Evolutionary conservation across 2,888 invertebrate genomes (phyloP), one percentile per base, ranked within the genome.

Genomic region (Oligia latruncula): DNA sequence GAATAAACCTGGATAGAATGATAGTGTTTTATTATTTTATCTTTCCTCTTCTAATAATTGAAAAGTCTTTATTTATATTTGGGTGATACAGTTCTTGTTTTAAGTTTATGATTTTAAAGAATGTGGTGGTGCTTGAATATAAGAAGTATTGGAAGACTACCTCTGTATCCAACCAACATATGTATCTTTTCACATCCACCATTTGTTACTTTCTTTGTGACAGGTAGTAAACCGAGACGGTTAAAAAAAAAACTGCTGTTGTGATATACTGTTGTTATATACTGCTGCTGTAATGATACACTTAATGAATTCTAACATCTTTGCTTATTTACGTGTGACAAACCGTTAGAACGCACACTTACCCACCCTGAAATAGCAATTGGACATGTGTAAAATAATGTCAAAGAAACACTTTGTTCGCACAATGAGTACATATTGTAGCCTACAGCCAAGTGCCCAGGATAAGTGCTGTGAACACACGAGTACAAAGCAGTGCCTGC

Each of bases 11-110:
- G 35, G 15, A 20, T 8, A 20, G 3, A 5, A 13, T 23, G 0
- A 49, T 29, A 13, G 6, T 71, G 43, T 81, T 74, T 85, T 52
- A 67, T 85, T 52, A 67, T 71, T 83, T 77, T 11, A 13, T 52
- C 15, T 11, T 40, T 80, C 43, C 11, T 15, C 40, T 62, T 40
- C 9, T 20, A 13, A 46, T 13, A 40, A 64, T 35, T 64, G 9
- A 64, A 20, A 35, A 35, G 20, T 9, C 4, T 40, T 20, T 20
- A 40, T 65, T 40, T 64, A 40, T 35, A 40, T 40, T 20, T 65
- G 62, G 62, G 6, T 15, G 15, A 29, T 15, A 29, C 29, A 29
- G 29, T 62, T 62, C 62, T 62, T 29, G 15, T 62, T 62, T 62
- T 62, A 62, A 29, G 15, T 62, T 62, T 13, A 15, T 62, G 29